phyloP scores from a whole-genome alignment of 1,140 invertebrate species.

The Pristionchus pacificus region DNA sequence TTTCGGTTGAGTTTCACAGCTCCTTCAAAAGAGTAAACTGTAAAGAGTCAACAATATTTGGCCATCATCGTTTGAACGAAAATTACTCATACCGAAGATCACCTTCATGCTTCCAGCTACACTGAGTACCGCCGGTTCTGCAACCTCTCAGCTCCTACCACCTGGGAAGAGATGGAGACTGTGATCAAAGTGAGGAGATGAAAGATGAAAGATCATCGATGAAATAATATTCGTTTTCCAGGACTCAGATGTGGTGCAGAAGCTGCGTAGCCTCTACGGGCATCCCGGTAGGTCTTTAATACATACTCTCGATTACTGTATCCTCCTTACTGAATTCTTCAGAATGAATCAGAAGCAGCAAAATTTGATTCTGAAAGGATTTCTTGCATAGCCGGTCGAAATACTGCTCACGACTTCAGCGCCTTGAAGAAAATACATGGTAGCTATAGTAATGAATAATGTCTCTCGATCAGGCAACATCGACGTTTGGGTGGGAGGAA shows the following conservation, averaged over 20 bases:
- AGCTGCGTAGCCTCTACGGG: constrained; percentile 80
- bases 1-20: too few relatives aligned
- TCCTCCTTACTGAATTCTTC: not conserved
- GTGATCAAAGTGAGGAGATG: too few relatives aligned
- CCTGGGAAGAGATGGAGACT: constrained; percentile 78
- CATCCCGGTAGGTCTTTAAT: constrained; percentile 69
- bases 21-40: too few relatives aligned
- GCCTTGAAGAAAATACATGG: too few relatives aligned
- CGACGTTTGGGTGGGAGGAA: constrained; percentile 90
- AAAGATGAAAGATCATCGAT: too few relatives aligned
- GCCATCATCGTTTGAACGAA: constrained; percentile 9
- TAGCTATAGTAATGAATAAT: not conserved
- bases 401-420: not conserved
- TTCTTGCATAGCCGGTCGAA: not conserved
- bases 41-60: too few relatives aligned
- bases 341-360: not conserved
- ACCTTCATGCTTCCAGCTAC: constrained; percentile 30
- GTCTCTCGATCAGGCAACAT: constrained; percentile 70
- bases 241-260: constrained; percentile 69
- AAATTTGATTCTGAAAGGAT: not conserved
- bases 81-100: not conserved
- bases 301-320: not conserved
- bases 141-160: constrained; percentile 73
- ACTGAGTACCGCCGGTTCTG: constrained; percentile 70
- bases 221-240: constrained; percentile 45